Base-by-base conservation (phyloP, 2,888 invertebrate genomes). In the Yponomeuta cagnagella region DNA sequence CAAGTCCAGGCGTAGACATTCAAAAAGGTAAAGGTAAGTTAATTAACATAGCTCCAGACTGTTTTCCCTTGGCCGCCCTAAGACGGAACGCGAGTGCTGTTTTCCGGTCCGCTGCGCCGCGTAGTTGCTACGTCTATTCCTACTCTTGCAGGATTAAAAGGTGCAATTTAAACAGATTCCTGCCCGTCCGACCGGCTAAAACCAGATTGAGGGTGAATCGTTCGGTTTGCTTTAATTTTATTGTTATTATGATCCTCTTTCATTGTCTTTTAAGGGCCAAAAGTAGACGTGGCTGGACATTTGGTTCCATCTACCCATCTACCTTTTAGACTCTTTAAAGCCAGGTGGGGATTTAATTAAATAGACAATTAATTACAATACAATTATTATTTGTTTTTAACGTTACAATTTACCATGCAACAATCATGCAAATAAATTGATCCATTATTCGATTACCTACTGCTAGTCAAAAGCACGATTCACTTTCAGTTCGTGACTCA, bases 131-230 rank as follows among this genome's bases (percentile, higher is more conserved):
- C 37, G 72, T 76, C 75, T 75, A 72, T 76, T 77, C 76, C 74
- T 75, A 75, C 74, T 68, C 72, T 72, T 74, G 72, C 23, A 73
- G 75, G 77, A 80, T 81, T 81, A 80, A 81, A 81, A 80, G 78
- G 78, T 81, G 78, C 78, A 81, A 82, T 81, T 81, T 80, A 78
- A 81, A 81, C 76, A 79, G 79, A 80, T 81, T 78, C 77, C 75
- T 76, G 77, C 77, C 76, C 74, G 73, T 73, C 73, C 74, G 75
- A 75, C 73, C 73, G 75, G 74, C 75, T 76, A 76, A 80, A 78
- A 77, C 75, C 71, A 71, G 71, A 71, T 71, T 71, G 74, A 70
- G 74, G 73, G 75, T 76, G 15, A 79, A 78, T 77, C 74, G 73
- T 48, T 31, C 68, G 48, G 15, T 68, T 37, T 31, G 31, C 65